Evolutionary conservation across 2,888 invertebrate genomes (phyloP).

Genomic region (Lampropteryx suffumata): DNA sequence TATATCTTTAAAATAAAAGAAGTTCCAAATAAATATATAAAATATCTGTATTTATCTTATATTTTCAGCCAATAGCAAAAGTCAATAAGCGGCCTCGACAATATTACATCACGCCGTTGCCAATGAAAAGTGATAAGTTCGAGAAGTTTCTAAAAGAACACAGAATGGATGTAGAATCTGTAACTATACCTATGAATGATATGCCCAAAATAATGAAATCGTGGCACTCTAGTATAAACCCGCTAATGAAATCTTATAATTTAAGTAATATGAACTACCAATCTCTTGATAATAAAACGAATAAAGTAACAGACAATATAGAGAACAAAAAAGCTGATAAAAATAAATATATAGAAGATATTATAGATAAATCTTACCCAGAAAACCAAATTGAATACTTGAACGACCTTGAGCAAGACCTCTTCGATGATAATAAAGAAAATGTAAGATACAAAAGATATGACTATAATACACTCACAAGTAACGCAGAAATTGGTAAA

Average conservation of each 20-base stretch:
- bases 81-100: constrained; percentile 51
- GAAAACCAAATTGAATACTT: constrained; percentile 32
- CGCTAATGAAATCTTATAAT: not conserved
- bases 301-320: not conserved
- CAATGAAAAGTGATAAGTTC: constrained; percentile 57
- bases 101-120: constrained; percentile 59
- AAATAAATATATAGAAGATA: not conserved
- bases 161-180: constrained; percentile 52
- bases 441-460: constrained; percentile 22
- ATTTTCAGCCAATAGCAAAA: constrained; percentile 36
- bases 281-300: not conserved
- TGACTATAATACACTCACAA: not conserved
- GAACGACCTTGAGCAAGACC: constrained; percentile 24
- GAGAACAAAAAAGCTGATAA: not conserved
- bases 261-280: not conserved
- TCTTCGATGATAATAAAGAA: constrained; percentile 3
- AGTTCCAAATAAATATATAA: too few relatives aligned
- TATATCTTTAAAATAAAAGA: too few relatives aligned
- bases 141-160: constrained; percentile 57
- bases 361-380: constrained; percentile 7
- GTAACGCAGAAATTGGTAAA: not conserved
- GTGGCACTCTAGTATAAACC: not conserved
- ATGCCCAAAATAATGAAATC: constrained; percentile 23
- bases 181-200: constrained; percentile 47
- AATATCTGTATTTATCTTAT: too few relatives aligned